A percentile compares a stretch with the other conserved stretches of the same genome.
These are phyloP conservation scores for Thymelicus lineola DNA, from an alignment of 2,888 invertebrate species.

Conservation along the genomic window DNA sequence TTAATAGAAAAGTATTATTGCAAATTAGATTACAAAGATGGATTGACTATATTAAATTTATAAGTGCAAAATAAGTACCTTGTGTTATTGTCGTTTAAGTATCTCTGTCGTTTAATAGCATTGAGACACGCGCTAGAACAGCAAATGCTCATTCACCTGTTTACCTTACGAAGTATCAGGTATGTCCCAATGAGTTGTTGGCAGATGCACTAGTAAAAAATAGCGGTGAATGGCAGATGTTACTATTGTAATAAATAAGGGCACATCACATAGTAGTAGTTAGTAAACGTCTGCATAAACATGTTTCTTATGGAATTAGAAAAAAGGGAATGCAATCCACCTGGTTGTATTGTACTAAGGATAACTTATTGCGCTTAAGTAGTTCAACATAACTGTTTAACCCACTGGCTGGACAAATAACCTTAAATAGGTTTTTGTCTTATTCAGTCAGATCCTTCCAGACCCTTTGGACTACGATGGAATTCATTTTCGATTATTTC, in stretches of 20 bases:
- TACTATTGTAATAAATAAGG: slow-evolving; percentile 11
- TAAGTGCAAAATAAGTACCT: background rate
- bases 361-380: too few relatives aligned
- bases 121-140: slow-evolving; percentile 11
- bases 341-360: too few relatives aligned
- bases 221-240: slow-evolving; percentile 19
- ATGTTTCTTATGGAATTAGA: background rate
- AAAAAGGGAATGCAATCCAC: background rate
- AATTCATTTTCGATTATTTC: too few relatives aligned
- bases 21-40: background rate
- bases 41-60: background rate
- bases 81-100: background rate
- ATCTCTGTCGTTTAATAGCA: background rate
- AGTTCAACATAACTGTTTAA: background rate
- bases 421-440: too few relatives aligned
- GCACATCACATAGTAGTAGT: background rate
- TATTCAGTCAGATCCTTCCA: too few relatives aligned
- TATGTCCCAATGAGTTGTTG: background rate
- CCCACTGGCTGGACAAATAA: background rate
- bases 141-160: slow-evolving; percentile 14
- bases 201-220: slow-evolving; percentile 25
- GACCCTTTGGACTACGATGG: too few relatives aligned
- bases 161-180: background rate
- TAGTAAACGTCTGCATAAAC: slow-evolving; percentile 1
- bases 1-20: too few relatives aligned